Evolutionary conservation across 2,888 invertebrate species (phyloP).

Genomic region (Tuberolachnus salignus): DNA sequence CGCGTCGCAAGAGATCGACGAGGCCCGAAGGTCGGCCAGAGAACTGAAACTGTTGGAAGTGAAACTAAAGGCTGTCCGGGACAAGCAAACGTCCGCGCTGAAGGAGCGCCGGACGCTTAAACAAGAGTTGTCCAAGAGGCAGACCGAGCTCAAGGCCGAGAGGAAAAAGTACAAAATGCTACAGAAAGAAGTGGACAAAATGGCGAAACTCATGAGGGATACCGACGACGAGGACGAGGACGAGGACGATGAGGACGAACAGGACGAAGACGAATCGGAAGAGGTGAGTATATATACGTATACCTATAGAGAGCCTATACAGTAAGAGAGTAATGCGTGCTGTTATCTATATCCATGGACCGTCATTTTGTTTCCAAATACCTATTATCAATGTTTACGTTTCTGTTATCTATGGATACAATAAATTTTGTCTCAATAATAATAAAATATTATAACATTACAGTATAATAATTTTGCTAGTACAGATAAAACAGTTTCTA

Average conservation of each 20-base stretch:
- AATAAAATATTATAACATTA: no score
- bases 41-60: conserved; percentile 72
- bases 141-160: conserved; percentile 77
- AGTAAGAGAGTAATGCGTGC: no score
- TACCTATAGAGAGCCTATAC: no score
- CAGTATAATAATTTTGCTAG: no score
- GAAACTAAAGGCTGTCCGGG: conserved; percentile 65
- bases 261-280: conserved; percentile 65
- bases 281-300: conserved; percentile 47
- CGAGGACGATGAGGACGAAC: conserved; percentile 71
- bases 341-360: no score
- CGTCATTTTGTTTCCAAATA: no score
- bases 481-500: no score
- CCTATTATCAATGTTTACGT: no score
- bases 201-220: conserved; percentile 86
- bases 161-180: conserved; percentile 81
- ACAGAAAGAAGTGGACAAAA: conserved; percentile 88
- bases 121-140: conserved; percentile 81
- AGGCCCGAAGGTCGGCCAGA: conserved; percentile 67
- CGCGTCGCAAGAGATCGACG: conserved; percentile 42
- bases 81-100: conserved; percentile 74
- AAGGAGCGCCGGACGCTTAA: conserved; percentile 79
- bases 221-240: conserved; percentile 75
- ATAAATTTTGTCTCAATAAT: no score
- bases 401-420: no score